phyloP scores from a whole-genome alignment of 1,140 invertebrate genomes.

The fruit fly (Drosophila melanogaster) region DNA sequence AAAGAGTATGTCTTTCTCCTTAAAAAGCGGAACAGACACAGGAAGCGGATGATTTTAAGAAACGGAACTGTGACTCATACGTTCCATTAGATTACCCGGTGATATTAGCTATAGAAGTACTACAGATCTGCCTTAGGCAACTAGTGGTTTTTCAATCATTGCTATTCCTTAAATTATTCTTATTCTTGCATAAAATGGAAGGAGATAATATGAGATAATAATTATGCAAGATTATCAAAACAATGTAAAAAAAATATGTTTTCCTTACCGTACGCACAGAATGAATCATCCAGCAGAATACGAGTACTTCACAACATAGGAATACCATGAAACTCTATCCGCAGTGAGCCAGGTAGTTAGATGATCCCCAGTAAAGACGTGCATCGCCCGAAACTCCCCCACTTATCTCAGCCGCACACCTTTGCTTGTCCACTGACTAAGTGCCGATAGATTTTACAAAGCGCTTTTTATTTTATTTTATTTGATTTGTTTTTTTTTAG shows the following conservation, averaged over 20 bases:
- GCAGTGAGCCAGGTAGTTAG: no score
- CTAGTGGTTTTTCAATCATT: no score
- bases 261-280: background rate
- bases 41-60: background rate
- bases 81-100: background rate
- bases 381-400: slow-evolving; percentile 14
- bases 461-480: slow-evolving; percentile 12
- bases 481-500: background rate
- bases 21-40: slow-evolving; percentile 18
- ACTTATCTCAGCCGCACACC: slow-evolving; percentile 22
- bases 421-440: slow-evolving; percentile 50
- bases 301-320: background rate
- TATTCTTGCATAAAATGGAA: background rate
- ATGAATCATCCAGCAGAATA: background rate
- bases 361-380: background rate
- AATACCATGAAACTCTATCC: background rate
- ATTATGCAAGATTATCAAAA: slow-evolving; percentile 5
- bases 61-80: background rate
- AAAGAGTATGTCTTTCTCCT: slow-evolving; percentile 6
- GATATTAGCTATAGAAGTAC: background rate
- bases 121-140: no score
- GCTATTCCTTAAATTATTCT: no score
- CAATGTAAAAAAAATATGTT: no score
- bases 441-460: slow-evolving; percentile 39
- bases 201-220: background rate